A percentile compares a stretch with the other conserved stretches of the same genome.
phyloP scores from a whole-genome alignment of 2,888 invertebrate genomes.

The Uropetala carovei region DNA sequence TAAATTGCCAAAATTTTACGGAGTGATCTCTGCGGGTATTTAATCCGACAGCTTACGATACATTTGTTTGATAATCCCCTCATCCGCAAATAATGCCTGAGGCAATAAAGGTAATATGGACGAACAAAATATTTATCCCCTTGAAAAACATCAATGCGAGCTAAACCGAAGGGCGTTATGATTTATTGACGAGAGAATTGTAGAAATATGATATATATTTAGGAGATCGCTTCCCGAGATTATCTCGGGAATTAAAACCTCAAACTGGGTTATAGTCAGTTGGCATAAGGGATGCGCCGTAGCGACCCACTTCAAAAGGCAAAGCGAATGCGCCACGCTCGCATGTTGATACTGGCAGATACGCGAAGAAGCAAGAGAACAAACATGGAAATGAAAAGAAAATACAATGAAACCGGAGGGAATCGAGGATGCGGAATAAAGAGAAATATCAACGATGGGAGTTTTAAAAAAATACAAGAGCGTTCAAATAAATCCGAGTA shows the following conservation, averaged over 20 bases:
- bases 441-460: too few relatives aligned
- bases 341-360: not conserved
- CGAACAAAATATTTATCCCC: not conserved
- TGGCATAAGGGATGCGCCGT: not conserved
- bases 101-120: not conserved
- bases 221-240: not conserved
- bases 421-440: too few relatives aligned
- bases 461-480: too few relatives aligned
- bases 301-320: slow-evolving; percentile 17
- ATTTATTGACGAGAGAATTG: slow-evolving; percentile 10
- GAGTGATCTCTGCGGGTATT: not conserved
- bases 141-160: not conserved
- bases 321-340: not conserved
- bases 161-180: not conserved
- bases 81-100: not conserved
- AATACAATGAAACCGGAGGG: too few relatives aligned
- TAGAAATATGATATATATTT: not conserved
- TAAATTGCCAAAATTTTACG: not conserved
- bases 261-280: not conserved
- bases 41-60: not conserved
- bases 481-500: too few relatives aligned
- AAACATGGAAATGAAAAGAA: too few relatives aligned
- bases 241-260: not conserved
- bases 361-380: too few relatives aligned
- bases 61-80: not conserved